Conservation (phyloP, 2,113 vertebrate genomes). For the Tichodroma muraria region DNA sequence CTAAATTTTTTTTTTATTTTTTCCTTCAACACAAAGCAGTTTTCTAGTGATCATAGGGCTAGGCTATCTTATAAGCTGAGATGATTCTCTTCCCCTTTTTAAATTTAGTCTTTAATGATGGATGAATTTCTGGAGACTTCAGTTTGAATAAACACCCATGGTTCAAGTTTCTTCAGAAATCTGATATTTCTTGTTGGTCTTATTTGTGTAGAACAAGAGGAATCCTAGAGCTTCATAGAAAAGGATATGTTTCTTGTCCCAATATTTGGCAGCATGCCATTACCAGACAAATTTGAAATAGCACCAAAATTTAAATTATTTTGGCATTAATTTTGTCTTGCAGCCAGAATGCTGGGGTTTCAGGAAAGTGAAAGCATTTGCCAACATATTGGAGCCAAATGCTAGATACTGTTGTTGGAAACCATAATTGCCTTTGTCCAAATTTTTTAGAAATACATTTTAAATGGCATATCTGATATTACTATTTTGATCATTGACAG, state of each 20-base stretch:
- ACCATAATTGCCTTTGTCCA: background rate
- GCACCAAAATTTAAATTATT: background rate
- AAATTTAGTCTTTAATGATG: slow-evolving; percentile 10
- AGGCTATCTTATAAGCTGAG: background rate
- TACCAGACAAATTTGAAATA: background rate
- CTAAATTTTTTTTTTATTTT: background rate
- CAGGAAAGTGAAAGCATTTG: background rate
- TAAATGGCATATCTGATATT: background rate
- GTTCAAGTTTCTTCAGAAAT: background rate
- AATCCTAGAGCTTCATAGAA: background rate
- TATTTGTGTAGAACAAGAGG: background rate
- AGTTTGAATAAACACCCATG: background rate
- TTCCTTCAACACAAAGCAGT: background rate
- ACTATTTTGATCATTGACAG: background rate
- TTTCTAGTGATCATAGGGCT: background rate
- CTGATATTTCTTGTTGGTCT: background rate
- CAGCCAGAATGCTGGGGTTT: background rate
- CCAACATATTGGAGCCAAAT: background rate
- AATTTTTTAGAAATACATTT: background rate
- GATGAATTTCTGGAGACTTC: background rate
- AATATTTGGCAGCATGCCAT: background rate
- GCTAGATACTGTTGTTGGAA: background rate
- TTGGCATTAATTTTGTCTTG: background rate
- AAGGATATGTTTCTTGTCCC: background rate
- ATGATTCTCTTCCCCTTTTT: background rate